Conservation (phyloP, 1,140 invertebrate genomes). For the Drosophila santomea region DNA sequence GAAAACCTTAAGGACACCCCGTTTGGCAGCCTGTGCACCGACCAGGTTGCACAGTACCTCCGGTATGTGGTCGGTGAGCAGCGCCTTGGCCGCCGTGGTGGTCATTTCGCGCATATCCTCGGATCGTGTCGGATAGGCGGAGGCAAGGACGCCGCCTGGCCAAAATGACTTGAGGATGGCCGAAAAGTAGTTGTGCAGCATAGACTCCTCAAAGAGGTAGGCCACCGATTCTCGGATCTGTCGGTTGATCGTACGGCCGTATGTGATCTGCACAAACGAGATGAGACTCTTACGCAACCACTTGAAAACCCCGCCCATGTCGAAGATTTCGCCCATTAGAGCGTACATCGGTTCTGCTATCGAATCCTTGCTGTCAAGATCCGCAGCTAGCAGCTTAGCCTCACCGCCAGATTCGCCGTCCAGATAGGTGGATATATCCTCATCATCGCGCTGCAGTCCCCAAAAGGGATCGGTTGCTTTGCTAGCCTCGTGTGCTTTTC, state of each 20-base stretch:
- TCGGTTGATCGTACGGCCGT: conserved; percentile 95
- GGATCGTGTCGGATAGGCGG: conserved; percentile 86
- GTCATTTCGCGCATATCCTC: conserved; percentile 89
- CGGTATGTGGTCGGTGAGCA: conserved; percentile 90
- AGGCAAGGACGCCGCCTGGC: conserved; percentile 91
- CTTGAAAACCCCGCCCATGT: conserved; percentile 94
- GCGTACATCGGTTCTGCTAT: conserved; percentile 95
- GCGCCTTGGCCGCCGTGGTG: conserved; percentile 78
- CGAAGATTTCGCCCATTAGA: conserved; percentile 94
- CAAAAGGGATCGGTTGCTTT: conserved; percentile 79
- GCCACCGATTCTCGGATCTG: conserved; percentile 95
- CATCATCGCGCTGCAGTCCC: conserved; percentile 86
- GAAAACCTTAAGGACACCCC: conserved; percentile 94
- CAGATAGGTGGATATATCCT: conserved; percentile 90
- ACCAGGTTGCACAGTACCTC: conserved; percentile 93
- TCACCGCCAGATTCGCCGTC: conserved; percentile 86
- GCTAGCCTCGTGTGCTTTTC: conserved; percentile 65
- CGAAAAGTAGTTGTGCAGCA: conserved; percentile 95
- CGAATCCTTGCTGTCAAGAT: conserved; percentile 90
- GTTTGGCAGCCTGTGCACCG: conserved; percentile 92
- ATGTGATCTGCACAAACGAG: conserved; percentile 96
- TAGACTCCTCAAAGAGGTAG: conserved; percentile 95
- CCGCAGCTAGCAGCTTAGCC: conserved; percentile 85
- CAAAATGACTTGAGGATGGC: conserved; percentile 94
- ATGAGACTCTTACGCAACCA: conserved; percentile 95